phyloP scores from a whole-genome alignment of 2,888 invertebrate species.

The Sesia apiformis region DNA sequence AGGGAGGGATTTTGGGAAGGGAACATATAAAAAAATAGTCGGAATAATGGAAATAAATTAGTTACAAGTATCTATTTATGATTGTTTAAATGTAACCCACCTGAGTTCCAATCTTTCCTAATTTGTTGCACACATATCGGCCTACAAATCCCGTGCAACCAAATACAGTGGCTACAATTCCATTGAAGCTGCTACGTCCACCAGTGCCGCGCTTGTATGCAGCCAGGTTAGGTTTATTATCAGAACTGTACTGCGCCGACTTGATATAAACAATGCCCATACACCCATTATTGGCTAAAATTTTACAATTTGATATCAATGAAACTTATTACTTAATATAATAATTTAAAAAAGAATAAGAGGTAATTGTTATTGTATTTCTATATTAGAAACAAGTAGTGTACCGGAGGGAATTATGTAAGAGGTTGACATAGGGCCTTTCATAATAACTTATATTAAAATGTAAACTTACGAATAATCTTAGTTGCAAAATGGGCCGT shows the following conservation, averaged over 20 bases:
- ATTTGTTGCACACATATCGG: slow-evolving; percentile 87
- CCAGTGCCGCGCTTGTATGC: slow-evolving; percentile 88
- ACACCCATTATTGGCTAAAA: slow-evolving; percentile 52
- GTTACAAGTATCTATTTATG: too few relatives aligned
- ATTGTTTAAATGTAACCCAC: slow-evolving; percentile 30
- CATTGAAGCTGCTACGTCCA: slow-evolving; percentile 97
- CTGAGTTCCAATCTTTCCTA: slow-evolving; percentile 92
- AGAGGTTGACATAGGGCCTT: slow-evolving; percentile 21
- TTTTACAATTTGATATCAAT: not conserved
- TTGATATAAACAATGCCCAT: slow-evolving; percentile 62
- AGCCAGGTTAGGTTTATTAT: slow-evolving; percentile 74
- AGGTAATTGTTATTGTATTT: not conserved
- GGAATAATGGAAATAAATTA: too few relatives aligned
- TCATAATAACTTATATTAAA: not conserved
- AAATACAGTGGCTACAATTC: slow-evolving; percentile 98
- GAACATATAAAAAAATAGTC: too few relatives aligned
- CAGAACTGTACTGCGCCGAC: slow-evolving; percentile 69
- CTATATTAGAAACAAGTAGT: not conserved
- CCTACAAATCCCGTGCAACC: slow-evolving; percentile 94
- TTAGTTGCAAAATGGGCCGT: slow-evolving; percentile 48
- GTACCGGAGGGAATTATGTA: slow-evolving; percentile 43
- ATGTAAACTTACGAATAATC: slow-evolving; percentile 46
- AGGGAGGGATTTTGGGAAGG: too few relatives aligned
- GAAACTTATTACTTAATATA: not conserved
- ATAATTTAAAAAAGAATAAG: not conserved